Percentiles rank a stretch among this genome's conserved stretches.
These are phyloP conservation scores for Rhopalosiphum nymphaeae DNA, from an alignment of 2,888 invertebrate species.

Conservation along the genomic window DNA sequence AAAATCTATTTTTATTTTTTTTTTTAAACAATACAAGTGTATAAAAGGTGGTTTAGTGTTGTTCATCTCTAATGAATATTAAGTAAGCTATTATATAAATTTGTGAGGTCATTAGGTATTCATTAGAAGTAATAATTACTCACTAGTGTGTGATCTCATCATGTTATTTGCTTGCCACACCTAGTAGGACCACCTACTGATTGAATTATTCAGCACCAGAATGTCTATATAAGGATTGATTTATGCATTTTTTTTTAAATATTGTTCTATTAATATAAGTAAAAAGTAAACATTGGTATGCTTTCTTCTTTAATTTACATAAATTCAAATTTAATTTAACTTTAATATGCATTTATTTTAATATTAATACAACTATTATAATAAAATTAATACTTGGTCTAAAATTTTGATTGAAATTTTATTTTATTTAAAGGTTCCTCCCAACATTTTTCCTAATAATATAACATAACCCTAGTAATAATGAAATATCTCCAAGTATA, in stretches of 20 bases:
- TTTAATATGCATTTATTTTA: neutral
- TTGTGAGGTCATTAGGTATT: conserved; percentile 14
- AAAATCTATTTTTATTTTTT: neutral
- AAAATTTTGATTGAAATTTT: neutral
- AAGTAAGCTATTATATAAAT: conserved; percentile 14
- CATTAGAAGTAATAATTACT: conserved; percentile 29
- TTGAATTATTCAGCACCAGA: conserved; percentile 30
- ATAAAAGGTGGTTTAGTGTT: neutral
- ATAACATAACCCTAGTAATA: neutral
- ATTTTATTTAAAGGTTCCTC: neutral
- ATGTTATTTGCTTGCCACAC: conserved; percentile 42
- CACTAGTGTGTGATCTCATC: conserved; percentile 44
- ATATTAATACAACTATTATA: neutral
- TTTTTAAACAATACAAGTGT: neutral
- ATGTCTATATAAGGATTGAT: neutral
- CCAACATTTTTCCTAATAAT: neutral
- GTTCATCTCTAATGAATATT: conserved; percentile 5
- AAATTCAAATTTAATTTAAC: neutral
- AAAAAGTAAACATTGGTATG: neutral
- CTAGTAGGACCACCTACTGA: conserved; percentile 57
- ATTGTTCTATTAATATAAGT: neutral
- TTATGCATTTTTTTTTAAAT: neutral
- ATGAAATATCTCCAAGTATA: neutral
- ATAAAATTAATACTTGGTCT: neutral
- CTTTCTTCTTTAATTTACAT: neutral